Evolutionary conservation across 2,797 vertebrate species (phyloP), one percentile per base, ranked within the genome.

Genomic region (Thripadectes ignobilis): DNA sequence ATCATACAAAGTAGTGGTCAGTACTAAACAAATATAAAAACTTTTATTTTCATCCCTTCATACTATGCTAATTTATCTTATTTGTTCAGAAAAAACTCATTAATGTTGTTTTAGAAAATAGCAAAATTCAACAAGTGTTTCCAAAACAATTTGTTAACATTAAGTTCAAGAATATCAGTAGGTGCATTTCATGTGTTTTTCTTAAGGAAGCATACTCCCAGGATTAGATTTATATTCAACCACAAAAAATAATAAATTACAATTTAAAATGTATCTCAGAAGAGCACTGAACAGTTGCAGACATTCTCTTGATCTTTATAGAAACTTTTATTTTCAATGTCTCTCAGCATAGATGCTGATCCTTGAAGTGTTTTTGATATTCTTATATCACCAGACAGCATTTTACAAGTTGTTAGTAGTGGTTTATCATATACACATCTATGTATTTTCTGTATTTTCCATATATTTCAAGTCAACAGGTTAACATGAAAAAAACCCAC

Each of bases 161-260:
- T 72, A 12, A 38, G 6, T 82, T 65, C 74, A 49, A 96, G 46
- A 80, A 93, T 94, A 96, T 67, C 34, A 52, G 21, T n/a, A 65
- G 43, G 45, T 72, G 23, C 3, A 57, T 48, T 87, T 65, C 30
- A 51, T 77, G 49, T 39, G 67, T 46, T 16, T 80, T 93, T 63
- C 43, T 93, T 61, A 88, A 30, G 82, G 61, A 62, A 76, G 19
- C 21, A 45, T 71, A 69, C 34, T 77, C 51, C 36, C 68, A 89
- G 21, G 63, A 82, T 83, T 78, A 78, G 85, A 96, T 88, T 72
- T 46, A 83, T 78, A 93, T 61, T 21, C 34, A 92, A 49, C 11
- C 19, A 54, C 27, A n/a, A 16, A 83, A 43, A 36, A 27, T 2
- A 66, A 58, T 12, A 57, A 21, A 82, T 9, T 26, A 49, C 45